Base-by-base conservation (phyloP, 2,888 invertebrate species). In the Tridacna crocea region DNA sequence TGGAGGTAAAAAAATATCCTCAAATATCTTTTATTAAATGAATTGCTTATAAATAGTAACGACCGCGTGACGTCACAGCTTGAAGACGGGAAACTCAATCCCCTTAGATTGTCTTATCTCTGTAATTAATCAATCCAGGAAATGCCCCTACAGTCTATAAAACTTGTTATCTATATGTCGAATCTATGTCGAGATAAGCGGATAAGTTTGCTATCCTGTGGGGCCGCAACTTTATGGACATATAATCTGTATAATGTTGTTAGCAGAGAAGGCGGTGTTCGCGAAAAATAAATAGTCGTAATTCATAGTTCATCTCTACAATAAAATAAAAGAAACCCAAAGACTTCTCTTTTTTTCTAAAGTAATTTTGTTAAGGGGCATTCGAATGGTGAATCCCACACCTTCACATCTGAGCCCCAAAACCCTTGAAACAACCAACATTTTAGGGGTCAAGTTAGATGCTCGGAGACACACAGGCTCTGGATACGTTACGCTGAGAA, bases 61-160 rank as follows among this genome's bases (percentile, higher is more conserved):
- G 13, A 66, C 4, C 19, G 19, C 36, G 46, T 66, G 66, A 66
- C 66, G 66, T 66, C 66, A 66, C 46, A 66, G 15, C 36, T 46
- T 17, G 46, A 19, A 46, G 36, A 24, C 11, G 66, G 66, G 66
- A 66, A 66, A 66, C 66, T 46, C 66, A 36, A 66, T 36, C 46
- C 46, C 66, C 46, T 46, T 36, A n/a, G 66, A 66, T 66, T 46
- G n/a, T 46, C 66, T 66, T 66, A 66, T 66, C 66, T 36, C 0
- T 26, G 46, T 46, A 66, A 66, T 66, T 66, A 66, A 66, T 66
- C 66, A n/a, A 36, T 12, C 66, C 19, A 66, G 66, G 66, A 66
- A 66, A 66, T 66, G 66, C 66, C 66, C 66, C 66, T 66, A 46
- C 46, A 36, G 66, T 46, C 66, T 66, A 66, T 66, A 66, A 66